These are phyloP conservation scores for Anthoscopus minutus DNA, from an alignment of 2,113 vertebrate genomes.

Conservation along the genomic window DNA sequence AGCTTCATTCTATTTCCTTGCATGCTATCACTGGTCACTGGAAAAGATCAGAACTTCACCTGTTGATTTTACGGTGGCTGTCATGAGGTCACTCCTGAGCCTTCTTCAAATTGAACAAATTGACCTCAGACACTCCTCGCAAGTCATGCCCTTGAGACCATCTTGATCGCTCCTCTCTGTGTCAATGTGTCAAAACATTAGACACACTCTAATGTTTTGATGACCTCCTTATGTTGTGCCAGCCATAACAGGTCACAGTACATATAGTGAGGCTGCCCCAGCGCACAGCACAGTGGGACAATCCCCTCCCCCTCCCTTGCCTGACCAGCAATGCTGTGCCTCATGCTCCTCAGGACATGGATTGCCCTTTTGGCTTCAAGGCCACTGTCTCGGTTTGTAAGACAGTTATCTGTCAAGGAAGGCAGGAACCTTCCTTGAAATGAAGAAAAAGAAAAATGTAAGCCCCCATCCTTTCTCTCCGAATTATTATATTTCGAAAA, in stretches of 20 bases:
- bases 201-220: not conserved
- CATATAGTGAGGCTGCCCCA: rapidly evolving
- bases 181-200: too few relatives aligned
- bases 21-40: not conserved
- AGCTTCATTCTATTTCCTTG: rapidly evolving
- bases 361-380: not conserved
- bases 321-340: rapidly evolving
- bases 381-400: too few relatives aligned
- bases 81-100: not conserved
- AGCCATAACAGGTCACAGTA: not conserved
- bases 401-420: too few relatives aligned
- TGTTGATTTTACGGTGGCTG: not conserved
- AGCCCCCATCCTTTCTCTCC: too few relatives aligned
- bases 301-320: rapidly evolving
- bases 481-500: too few relatives aligned
- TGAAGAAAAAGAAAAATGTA: too few relatives aligned
- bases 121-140: not conserved
- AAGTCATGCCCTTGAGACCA: not conserved
- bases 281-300: rapidly evolving
- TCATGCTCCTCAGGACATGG: rapidly evolving
- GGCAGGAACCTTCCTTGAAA: too few relatives aligned
- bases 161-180: not conserved
- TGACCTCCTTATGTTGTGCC: not conserved
- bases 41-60: not conserved
- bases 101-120: not conserved